Base-by-base conservation (phyloP, 92 coral and sea anemone species). In the Nematostella vectensis region DNA sequence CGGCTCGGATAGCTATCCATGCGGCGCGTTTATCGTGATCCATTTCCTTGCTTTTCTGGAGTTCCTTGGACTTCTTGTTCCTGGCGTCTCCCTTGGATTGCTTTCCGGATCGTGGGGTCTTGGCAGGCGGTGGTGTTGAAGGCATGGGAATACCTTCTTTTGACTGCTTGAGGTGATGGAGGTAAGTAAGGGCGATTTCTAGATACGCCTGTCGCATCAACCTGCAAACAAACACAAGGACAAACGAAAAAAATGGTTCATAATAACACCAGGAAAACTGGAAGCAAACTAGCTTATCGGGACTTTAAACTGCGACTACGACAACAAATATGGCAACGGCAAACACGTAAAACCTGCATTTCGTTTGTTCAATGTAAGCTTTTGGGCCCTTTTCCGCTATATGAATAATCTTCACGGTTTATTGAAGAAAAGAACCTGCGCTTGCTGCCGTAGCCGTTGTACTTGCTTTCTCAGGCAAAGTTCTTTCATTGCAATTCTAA, bases 141-240 rank as follows among this genome's bases (percentile, higher is more conserved):
- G 10, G 66, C 27, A 4, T 24, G 59, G 31, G 56, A 47, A 45
- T 62, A 47, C 4, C n/a, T 29, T 28, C 55, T 62, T 39, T 55
- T 60, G 49, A 64, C 50, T 23, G 68, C 54, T 75, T 61, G 17
- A 69, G 55, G 57, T 79, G 78, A 13, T 56, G 36, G 27, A 86
- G 55, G 52, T 73, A 75, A 22, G 77, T 76, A 31, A 79, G 26
- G 12, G 93, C 79, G 21, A 93, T 74, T 48, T 86, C 93, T 69
- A 86, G 65, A 69, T 93, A 93, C 13, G 93, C 94, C 30, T 78
- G 86, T 70, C 75, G 81, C 93, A 93, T 93, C 53, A 86, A 69
- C 25, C 98, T 91, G 49, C 1, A 21, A 25, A 24, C n/a, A 23
- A 27, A 11, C n/a, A n/a, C n/a, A n/a, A n/a, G n/a, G n/a, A n/a